A percentile compares a stretch with the other conserved stretches of the same genome.
phyloP scores from a whole-genome alignment of 2,797 vertebrate species.

The Pangasius krempfi region DNA sequence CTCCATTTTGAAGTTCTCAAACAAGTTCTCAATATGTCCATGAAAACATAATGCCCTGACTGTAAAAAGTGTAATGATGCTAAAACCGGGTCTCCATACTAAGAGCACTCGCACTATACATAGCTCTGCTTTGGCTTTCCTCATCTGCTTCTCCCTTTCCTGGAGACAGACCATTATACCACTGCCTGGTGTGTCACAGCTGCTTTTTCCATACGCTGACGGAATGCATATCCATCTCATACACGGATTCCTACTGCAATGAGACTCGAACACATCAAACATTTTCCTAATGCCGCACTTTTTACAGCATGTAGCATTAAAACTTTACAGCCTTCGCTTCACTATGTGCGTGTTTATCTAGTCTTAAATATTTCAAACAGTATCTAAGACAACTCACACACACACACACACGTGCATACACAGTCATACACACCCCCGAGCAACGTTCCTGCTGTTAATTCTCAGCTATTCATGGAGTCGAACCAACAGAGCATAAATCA shows the following conservation, averaged over 20 bases:
- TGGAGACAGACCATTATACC: slow-evolving; percentile 19
- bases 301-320: not conserved
- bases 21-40: not conserved
- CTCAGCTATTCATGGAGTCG: not conserved
- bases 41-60: not conserved
- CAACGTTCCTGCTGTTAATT: not conserved
- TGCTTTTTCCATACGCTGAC: slow-evolving; percentile 27
- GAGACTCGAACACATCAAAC: not conserved
- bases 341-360: not conserved
- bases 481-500: slow-evolving; percentile 40
- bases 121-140: slow-evolving; percentile 5
- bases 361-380: not conserved
- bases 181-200: slow-evolving; percentile 33
- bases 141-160: slow-evolving; percentile 14
- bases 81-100: not conserved
- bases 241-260: not conserved
- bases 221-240: slow-evolving; percentile 27
- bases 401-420: not conserved
- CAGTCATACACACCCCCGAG: not conserved
- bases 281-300: not conserved
- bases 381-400: not conserved
- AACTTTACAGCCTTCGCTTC: not conserved
- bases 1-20: not conserved
- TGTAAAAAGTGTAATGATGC: not conserved
- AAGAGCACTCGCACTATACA: slow-evolving; percentile 5